phyloP scores from a whole-genome alignment of 2,888 invertebrate genomes.

The Amphipyra tragopoginis region DNA sequence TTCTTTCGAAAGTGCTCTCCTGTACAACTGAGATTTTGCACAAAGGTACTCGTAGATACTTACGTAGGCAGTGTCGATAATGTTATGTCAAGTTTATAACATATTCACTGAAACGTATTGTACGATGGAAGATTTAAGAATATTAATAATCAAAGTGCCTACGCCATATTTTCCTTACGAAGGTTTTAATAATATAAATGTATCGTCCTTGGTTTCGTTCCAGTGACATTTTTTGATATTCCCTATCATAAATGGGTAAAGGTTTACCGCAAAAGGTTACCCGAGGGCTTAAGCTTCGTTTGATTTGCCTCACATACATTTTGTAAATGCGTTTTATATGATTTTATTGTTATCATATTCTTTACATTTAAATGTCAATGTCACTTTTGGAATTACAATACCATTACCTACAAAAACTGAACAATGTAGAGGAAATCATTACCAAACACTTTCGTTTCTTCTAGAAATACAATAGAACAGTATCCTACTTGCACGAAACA shows the following conservation, averaged over 20 bases:
- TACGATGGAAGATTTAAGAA: constrained; percentile 7
- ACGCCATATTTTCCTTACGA: constrained; percentile 6
- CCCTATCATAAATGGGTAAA: constrained; percentile 42
- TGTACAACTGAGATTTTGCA: too few species aligned
- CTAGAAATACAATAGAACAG: too few species aligned
- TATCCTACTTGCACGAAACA: too few species aligned
- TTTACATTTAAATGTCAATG: constrained; percentile 11
- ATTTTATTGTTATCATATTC: constrained; percentile 19
- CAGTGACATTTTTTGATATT: constrained; percentile 44
- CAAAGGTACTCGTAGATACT: too few species aligned
- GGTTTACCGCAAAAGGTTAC: constrained; percentile 51
- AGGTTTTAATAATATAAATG: constrained; percentile 45
- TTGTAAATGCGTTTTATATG: constrained; percentile 21
- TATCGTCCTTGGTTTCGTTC: constrained; percentile 35
- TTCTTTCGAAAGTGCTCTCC: too few species aligned
- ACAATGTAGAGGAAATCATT: too few species aligned
- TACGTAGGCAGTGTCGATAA: too few species aligned
- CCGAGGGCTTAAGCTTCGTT: constrained; percentile 40
- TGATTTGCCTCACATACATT: constrained; percentile 34
- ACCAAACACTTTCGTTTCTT: too few species aligned
- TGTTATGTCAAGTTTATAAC: not conserved
- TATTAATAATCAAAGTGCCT: constrained; percentile 15
- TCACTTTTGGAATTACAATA: constrained; percentile 4
- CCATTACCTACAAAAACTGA: too few species aligned
- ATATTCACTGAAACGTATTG: not conserved